Conservation (phyloP, 2,888 invertebrate genomes). For the Dichetophora obliterata region DNA sequence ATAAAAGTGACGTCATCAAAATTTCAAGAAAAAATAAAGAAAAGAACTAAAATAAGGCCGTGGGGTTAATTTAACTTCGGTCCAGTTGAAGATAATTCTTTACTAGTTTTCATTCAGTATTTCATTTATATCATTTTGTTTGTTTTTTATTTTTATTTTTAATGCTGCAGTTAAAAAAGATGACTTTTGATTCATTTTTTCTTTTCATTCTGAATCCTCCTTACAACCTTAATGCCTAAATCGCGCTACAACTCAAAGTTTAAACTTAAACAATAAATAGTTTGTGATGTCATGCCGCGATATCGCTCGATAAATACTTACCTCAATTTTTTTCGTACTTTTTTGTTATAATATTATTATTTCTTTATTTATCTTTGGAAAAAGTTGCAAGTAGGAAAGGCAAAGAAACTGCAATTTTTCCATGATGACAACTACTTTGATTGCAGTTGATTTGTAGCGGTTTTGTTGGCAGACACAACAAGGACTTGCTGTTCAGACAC, state of each 20-base stretch:
- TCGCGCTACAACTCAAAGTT: not conserved
- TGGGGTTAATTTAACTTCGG: no score
- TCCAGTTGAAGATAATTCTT: no score
- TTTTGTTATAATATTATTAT: not conserved
- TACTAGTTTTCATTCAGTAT: no score
- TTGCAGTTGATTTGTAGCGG: not conserved
- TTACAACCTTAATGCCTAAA: not conserved
- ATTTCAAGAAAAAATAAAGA: no score
- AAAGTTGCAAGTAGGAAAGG: not conserved
- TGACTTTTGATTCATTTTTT: no score
- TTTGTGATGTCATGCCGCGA: constrained; percentile 14
- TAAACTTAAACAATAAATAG: not conserved
- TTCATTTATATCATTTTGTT: no score
- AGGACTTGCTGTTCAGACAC: not conserved
- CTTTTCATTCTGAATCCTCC: no score
- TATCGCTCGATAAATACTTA: not conserved
- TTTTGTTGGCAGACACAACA: not conserved
- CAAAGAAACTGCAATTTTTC: not conserved
- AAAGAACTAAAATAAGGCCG: no score
- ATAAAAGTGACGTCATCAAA: no score
- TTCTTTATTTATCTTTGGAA: not conserved
- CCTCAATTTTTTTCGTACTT: not conserved
- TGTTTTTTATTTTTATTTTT: no score
- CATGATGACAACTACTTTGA: not conserved
- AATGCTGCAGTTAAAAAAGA: no score